Base-by-base conservation (phyloP, 2,113 vertebrate genomes). In the Periophthalmodon schlosseri region DNA sequence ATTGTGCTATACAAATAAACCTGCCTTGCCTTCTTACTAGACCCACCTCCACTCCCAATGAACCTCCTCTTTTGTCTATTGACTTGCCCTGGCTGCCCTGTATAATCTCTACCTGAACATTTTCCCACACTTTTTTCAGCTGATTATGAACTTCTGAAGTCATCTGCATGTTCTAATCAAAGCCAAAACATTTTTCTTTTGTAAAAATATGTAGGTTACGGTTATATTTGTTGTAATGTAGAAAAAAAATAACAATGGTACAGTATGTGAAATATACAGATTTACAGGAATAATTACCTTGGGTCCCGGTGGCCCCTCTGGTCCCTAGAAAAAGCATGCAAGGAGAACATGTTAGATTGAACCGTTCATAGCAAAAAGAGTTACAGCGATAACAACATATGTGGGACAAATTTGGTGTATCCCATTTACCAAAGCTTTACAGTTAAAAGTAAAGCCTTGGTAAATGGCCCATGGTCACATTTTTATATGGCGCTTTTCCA, bases 251-350 rank as follows among this genome's bases (percentile, higher is more conserved):
- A 65, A 65, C 63, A 65, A 39, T 39, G 34, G 18, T 13, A 64
- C 8, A 39, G 18, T 11, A 44, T 76, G 54, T 60, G 66, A 75
- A 76, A 74, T 50, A 5, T 18, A 50, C 71, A 33, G 72, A 63
- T 75, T 13, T 20, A 21, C 63, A 70, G 70, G n/a, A 73, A 70
- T 89, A 88, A 87, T 68, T 95, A 98, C 97, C 95, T 97, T 97
- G 86, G 78, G 92, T 94, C 97, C 97, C 69, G 93, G 94, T 88
- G 96, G 96, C 64, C 97, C 97, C 86, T 95, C 91, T 78, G 95
- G 96, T 91, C 97, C 97, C 97, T 99, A 81, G 69, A 92, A 95
- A 87, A 73, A 56, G 76, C 58, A 75, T 79, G 44, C 70, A 9
- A 54, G 58, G 44, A 75, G 56, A 64, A 54, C 72, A 46, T 76